These are phyloP conservation scores for Salvator merianae DNA, from an alignment of 2,113 vertebrate species.

Conservation along the genomic window DNA sequence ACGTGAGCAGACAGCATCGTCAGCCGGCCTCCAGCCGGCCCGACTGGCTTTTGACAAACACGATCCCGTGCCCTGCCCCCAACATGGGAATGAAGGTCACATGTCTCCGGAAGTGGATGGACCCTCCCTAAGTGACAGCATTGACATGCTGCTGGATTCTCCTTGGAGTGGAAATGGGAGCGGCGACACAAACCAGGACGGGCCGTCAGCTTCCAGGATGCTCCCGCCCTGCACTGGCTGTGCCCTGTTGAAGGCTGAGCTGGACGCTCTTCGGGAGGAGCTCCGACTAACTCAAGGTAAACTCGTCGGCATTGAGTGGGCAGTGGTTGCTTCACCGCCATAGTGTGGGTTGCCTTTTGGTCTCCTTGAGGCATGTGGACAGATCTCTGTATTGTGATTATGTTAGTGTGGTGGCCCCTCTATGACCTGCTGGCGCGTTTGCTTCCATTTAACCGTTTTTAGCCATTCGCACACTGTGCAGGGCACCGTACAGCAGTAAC, in stretches of 20 bases:
- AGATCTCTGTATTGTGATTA: background rate
- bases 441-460: background rate
- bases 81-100: background rate
- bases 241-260: conserved; percentile 10
- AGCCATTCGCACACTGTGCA: too few relatives aligned
- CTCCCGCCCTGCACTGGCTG: background rate
- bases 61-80: background rate
- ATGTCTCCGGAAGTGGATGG: conserved; percentile 15
- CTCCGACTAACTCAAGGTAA: conserved; percentile 27
- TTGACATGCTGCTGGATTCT: conserved; percentile 23
- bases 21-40: background rate
- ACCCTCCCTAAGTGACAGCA: conserved; percentile 31
- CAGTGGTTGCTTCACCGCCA: background rate
- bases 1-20: background rate
- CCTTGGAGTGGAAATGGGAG: conserved; percentile 32
- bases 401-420: too few relatives aligned
- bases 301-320: background rate
- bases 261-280: conserved; percentile 12
- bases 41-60: conserved; percentile 13
- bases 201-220: background rate
- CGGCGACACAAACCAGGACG: conserved; percentile 9
- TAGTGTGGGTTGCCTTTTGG: background rate
- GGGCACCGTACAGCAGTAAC: too few relatives aligned
- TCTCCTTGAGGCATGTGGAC: background rate
- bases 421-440: background rate